Evolutionary conservation across 1,140 invertebrate species (phyloP).

Genomic region (Pemphigus obesinymphae): DNA sequence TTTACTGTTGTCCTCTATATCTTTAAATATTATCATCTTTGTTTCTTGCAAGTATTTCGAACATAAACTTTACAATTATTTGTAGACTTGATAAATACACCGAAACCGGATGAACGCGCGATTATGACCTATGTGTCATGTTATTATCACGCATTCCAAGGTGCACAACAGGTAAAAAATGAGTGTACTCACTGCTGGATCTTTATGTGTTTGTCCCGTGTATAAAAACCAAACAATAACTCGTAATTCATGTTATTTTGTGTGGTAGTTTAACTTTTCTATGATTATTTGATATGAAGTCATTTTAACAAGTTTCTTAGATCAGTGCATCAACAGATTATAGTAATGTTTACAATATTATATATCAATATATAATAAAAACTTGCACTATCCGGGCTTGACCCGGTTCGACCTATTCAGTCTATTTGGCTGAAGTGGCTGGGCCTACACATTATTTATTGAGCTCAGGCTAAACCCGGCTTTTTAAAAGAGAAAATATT

Average conservation of each 20-base stretch:
- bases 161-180: slow-evolving; percentile 86
- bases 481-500: no score
- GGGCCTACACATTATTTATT: no score
- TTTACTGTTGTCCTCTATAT: no score
- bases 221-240: not conserved
- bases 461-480: no score
- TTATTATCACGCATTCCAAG: slow-evolving; percentile 98
- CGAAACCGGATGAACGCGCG: slow-evolving; percentile 94
- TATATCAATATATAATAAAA: no score
- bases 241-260: not conserved
- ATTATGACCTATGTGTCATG: slow-evolving; percentile 98
- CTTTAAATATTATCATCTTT: not conserved
- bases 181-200: not conserved
- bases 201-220: not conserved
- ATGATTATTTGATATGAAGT: no score
- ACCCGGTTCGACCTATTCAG: no score
- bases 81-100: slow-evolving; percentile 96
- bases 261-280: not conserved
- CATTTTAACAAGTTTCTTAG: no score
- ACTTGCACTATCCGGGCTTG: no score
- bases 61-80: slow-evolving; percentile 8
- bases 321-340: no score
- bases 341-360: no score
- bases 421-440: no score
- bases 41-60: not conserved